phyloP scores from a whole-genome alignment of 2,113 vertebrate species.

The Larimichthys crocea region DNA sequence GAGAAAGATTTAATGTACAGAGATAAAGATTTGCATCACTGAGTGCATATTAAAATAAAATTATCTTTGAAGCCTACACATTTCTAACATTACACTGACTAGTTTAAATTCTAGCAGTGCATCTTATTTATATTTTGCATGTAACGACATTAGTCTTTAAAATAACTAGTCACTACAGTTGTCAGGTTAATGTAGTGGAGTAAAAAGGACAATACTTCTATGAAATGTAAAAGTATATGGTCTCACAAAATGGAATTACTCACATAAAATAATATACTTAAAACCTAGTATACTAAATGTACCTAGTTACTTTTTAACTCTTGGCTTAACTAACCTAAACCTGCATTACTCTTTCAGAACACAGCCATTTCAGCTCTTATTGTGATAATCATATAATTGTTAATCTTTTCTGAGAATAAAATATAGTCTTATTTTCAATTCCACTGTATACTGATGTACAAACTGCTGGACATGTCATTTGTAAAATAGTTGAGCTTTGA shows the following conservation, averaged over 20 bases:
- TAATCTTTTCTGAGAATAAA: conserved; percentile 39
- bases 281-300: conserved; percentile 50
- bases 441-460: conserved; percentile 11
- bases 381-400: conserved; percentile 23
- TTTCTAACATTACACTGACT: conserved; percentile 41
- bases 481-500: conserved; percentile 26
- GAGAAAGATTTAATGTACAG: conserved; percentile 62
- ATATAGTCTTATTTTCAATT: conserved; percentile 35
- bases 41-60: conserved; percentile 63
- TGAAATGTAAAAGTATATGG: conserved; percentile 48
- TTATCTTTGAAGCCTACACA: conserved; percentile 53
- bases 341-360: conserved; percentile 17
- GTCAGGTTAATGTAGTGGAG: conserved; percentile 43
- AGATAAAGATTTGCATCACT: conserved; percentile 55
- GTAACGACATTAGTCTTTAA: conserved; percentile 53
- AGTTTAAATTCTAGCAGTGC: conserved; percentile 44
- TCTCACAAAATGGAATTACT: conserved; percentile 58
- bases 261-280: conserved; percentile 42
- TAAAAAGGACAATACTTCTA: conserved; percentile 48
- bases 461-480: conserved; percentile 5
- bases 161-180: conserved; percentile 47
- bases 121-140: conserved; percentile 50
- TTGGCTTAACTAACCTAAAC: conserved; percentile 27
- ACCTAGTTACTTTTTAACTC: conserved; percentile 11
- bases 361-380: conserved; percentile 30